Base-by-base conservation (phyloP, 2,797 vertebrate genomes). In the Karalla daura region DNA sequence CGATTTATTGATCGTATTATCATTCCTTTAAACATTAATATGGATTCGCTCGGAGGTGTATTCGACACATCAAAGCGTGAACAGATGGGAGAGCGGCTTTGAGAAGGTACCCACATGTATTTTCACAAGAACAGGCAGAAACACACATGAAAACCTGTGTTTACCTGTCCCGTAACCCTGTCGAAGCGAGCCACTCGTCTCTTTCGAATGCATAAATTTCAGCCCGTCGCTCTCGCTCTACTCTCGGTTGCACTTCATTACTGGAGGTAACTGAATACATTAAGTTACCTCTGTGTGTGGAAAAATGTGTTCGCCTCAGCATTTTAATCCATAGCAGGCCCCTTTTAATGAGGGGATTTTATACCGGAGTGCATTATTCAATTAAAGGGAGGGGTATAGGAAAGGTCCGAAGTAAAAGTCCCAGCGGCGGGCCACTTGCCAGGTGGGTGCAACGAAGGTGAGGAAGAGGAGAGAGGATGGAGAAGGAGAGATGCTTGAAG, bases 221-320 rank as follows among this genome's bases (percentile, higher is more conserved):
- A 78, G 70, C 58, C 73, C 66, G 39, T 76, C 33, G 67, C 74
- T 78, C 66, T n/a, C 78, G 37, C 76, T 80, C 78, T n/a, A n/a
- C n/a, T 30, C 28, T 80, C 73, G 74, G 79, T 86, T 86, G 79
- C 77, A 58, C 82, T 86, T 89, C 87, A 89, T 90, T 86, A 91
- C 68, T 25, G 76, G 51, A 70, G 63, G 67, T 81, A 85, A 81
- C 79, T 10, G 55, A 87, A 84, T 73, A 77, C 83, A 87, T 89
- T 86, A 89, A 72, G 76, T 78, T 68, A 59, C 63, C 78, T 84
- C 80, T 5, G 74, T 76, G 68, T 80, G 82, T 63, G 33, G 60
- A 86, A 89, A n/a, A 88, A 90, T 74, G 71, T 89, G 84, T 76
- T 59, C 24, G 62, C 67, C 72, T 92, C 87, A 91, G 90, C 88